These are phyloP conservation scores for Notechis scutatus DNA, from an alignment of 2,113 vertebrate genomes.

Conservation along the genomic window DNA sequence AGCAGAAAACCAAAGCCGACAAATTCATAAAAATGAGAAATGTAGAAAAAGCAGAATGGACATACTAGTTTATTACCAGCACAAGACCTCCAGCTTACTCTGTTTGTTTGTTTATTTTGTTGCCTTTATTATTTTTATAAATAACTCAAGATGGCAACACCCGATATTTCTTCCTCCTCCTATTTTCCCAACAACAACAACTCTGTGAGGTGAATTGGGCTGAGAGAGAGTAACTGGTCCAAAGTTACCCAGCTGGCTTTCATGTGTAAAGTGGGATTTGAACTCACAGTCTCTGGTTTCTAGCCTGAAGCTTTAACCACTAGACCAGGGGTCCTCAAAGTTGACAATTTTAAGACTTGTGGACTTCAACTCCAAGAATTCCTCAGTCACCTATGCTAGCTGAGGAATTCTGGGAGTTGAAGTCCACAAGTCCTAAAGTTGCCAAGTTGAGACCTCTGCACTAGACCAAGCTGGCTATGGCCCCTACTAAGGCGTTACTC, in stretches of 20 bases:
- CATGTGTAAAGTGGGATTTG: not conserved
- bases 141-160: not conserved
- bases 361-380: too few species aligned
- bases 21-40: not conserved
- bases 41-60: not conserved
- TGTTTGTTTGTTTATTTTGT: not conserved
- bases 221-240: not conserved
- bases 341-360: too few species aligned
- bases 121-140: not conserved
- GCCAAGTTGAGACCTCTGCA: too few species aligned
- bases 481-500: not conserved
- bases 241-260: too few species aligned
- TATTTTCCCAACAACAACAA: not conserved
- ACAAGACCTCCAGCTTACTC: not conserved
- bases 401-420: too few species aligned
- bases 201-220: not conserved
- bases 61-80: not conserved
- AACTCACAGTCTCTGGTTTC: not conserved
- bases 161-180: not conserved
- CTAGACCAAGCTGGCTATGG: not conserved
- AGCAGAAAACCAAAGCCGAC: not conserved
- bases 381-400: too few species aligned
- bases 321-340: not conserved
- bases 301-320: not conserved
- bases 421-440: too few species aligned